Base-by-base conservation (phyloP, 2,113 vertebrate species). In the Pithys albifrons region DNA sequence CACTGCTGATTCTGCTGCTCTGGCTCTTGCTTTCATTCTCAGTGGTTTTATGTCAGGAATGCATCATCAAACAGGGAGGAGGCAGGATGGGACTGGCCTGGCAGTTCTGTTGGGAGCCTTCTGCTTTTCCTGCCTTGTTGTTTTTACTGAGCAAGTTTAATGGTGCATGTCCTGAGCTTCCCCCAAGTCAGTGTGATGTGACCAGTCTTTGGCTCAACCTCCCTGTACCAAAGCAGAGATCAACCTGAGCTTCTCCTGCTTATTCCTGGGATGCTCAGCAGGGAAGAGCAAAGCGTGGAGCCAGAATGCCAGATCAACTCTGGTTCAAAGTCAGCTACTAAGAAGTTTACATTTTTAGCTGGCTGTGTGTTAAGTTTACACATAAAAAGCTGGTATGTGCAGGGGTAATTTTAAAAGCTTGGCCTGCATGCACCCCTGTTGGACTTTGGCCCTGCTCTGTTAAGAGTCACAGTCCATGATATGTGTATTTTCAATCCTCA, bases 121-220 rank as follows among this genome's bases (percentile, higher is more conserved):
- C 16, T 67, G 1, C 83, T 81, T 91, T 69, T 75, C 48, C 71
- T 46, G 74, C 59, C 80, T 75, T 80, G 41, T 52, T 83, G 31
- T 71, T 94, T 93, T 94, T 92, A 78, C 72, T 43, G 49, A 39
- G 66, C 37, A 46, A 76, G 66, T 51, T 58, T 90, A 93, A 94
- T 73, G 82, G 73, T 73, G 78, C 78, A 27, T 77, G 71, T 33
- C 78, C 70, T 4, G 35, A 73, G 41, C 31, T 67, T 83, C 41
- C 78, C 93, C 37, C 41, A 41, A 27, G 78, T 57, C 39, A 72
- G 58, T 13, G 58, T 28, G 77, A 48, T 57, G 58, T 35, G 88
- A 67, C 75, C 14, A 17, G 55, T 9, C 61, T 84, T 43, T 82
- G 55, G 31, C 48, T 75, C 54, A 67, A 85, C 39, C 20, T 57